Conservation (phyloP, 2,113 vertebrate species). For the Anguilla japonica region DNA sequence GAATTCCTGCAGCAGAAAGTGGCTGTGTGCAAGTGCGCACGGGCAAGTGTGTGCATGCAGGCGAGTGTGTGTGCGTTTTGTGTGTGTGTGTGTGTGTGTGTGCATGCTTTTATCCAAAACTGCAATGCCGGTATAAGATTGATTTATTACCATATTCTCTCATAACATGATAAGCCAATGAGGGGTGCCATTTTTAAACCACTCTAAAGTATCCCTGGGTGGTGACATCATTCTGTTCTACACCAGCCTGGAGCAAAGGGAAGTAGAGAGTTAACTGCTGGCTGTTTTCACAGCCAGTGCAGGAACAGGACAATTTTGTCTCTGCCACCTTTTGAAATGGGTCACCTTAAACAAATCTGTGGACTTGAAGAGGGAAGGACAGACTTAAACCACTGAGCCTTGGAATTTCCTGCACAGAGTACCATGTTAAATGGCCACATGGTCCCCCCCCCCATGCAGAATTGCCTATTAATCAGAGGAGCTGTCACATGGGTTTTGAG, state of each 20-base stretch:
- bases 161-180: background rate
- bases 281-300: background rate
- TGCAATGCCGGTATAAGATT: background rate
- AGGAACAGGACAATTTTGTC: background rate
- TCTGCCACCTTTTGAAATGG: background rate
- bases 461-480: background rate
- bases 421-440: background rate
- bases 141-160: background rate
- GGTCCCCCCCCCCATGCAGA: background rate
- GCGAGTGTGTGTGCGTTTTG: background rate
- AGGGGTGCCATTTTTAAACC: background rate
- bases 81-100: background rate
- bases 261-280: background rate
- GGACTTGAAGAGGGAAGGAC: background rate
- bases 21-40: background rate
- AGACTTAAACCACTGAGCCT: background rate
- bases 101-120: background rate
- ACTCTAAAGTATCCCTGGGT: background rate
- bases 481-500: background rate
- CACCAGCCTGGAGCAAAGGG: no score
- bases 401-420: background rate
- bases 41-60: background rate
- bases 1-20: background rate
- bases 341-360: background rate
- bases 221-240: background rate